Evolutionary conservation across 2,888 invertebrate genomes (phyloP), one percentile per base, ranked within the genome.

Genomic region (Campoletis raptor): DNA sequence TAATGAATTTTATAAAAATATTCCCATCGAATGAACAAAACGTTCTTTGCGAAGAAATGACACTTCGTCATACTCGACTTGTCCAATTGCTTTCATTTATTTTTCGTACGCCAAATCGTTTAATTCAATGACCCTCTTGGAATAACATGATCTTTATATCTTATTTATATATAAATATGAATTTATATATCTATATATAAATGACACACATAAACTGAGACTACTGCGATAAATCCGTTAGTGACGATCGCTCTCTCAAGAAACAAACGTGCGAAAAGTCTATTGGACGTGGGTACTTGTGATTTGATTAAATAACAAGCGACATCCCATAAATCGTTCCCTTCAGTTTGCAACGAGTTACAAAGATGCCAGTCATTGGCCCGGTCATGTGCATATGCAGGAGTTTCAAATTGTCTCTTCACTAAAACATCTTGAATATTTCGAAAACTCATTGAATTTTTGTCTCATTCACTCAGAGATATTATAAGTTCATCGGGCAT

Each of bases 271-370:
- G 89, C 82, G 90, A 90, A 91, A 90, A 88, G 87, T 89, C 73
- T 87, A 90, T 90, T 88, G 88, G 83, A 80, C 84, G 87, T 83
- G 73, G 88, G 77, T 83, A 87, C 85, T 89, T 86, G 86, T 83
- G 83, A 85, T 89, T 79, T 89, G 90, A 92, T 92, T 90, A 90
- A 91, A 92, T 92, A 92, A 93, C 91, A 90, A 90, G 90, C 91
- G 88, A 91, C 92, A 92, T 92, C 92, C 92, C 89, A 90, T 91
- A 91, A 88, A 88, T 91, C 90, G 89, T 89, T 89, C 88, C 79
- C 83, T 81, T 78, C 79, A 21, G 64, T 30, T 64, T 61, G 83
- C 73, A 45, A 30, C 30, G 42, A 42, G 64, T 57, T 64, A 54
- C 74, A 52, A 72, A 77, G 37, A 66, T 36, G 40, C 24, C 52